Evolutionary conservation across 2,113 vertebrate genomes (phyloP), one percentile per base, ranked within the genome.

Genomic region (Zapus hudsonius): DNA sequence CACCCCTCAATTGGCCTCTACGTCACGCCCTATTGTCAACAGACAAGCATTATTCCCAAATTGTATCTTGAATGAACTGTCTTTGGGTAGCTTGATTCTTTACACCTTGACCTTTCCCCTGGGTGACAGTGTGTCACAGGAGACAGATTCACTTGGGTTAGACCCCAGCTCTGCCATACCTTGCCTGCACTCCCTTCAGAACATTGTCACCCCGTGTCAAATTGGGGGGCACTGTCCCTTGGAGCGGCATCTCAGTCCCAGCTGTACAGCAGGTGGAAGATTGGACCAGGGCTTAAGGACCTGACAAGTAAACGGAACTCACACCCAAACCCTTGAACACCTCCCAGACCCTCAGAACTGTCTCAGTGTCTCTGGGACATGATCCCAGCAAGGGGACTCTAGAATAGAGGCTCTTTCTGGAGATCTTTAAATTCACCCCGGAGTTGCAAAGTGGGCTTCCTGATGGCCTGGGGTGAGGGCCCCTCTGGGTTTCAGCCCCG

Each of bases 311-410:
- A 31, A 19, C 9, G 6, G 16, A 36, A 29, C 12, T 16, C 25
- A 55, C 38, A 6, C 38, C 40, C 1, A 0, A 44, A 80, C 16
- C 55, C 33, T 20, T 6, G 16, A 44, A 0, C 11, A 40, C 11
- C 59, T 31, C 10, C 44, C 2, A 16, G 57, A 9, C 12, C 2
- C 27, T 47, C 61, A 12, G 40, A 38, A n/a, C 16, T 63, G 27
- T 82, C n/a, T 29, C 17, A 11, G 3, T 13, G 25, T 27, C 31
- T 4, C 47, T 16, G 27, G 55, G 40, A 55, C n/a, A 4, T 19
- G 55, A 63, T 4, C 16, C 63, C n/a, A 38, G 36, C 69, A 44
- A 33, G 44, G 61, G 22, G 13, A 7, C 22, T 61, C 61, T 44
- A 69, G 31, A 82, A 83, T 22, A 27, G 61, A 27, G 61, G 61